Conservation (phyloP, 2,113 vertebrate species). For the Enhydra lutris region DNA sequence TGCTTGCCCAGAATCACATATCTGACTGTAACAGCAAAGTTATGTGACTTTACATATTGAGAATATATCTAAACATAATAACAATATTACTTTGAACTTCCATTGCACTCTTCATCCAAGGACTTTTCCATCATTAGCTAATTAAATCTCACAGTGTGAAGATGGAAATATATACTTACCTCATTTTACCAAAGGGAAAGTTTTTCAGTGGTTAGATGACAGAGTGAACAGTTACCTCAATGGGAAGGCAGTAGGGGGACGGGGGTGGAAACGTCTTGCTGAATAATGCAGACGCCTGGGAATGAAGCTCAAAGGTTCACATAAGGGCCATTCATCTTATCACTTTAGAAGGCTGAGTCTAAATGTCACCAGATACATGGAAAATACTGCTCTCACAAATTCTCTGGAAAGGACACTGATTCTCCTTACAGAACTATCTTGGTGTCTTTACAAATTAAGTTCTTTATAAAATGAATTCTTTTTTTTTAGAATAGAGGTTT, state of each 20-base stretch:
- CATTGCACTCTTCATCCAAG: background rate
- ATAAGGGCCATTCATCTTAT: background rate
- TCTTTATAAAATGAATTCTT: background rate
- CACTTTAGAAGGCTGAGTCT: background rate
- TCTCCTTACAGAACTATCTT: background rate
- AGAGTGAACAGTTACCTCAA: background rate
- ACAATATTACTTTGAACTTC: background rate
- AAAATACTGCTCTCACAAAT: background rate
- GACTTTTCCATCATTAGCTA: background rate
- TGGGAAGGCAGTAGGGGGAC: background rate
- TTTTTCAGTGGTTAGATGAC: background rate
- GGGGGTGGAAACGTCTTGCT: background rate
- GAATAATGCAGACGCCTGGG: background rate
- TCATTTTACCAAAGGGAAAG: background rate
- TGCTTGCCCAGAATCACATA: background rate
- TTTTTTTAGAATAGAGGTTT: background rate
- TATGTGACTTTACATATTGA: background rate
- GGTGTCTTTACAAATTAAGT: background rate
- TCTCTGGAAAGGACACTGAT: background rate
- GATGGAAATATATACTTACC: background rate
- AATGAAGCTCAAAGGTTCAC: background rate
- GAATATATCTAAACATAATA: background rate
- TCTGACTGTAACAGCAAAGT: background rate
- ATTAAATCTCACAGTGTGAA: background rate
- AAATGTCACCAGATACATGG: background rate